Conservation (phyloP, 2,113 vertebrate genomes). For the Lipophrys pholis region DNA sequence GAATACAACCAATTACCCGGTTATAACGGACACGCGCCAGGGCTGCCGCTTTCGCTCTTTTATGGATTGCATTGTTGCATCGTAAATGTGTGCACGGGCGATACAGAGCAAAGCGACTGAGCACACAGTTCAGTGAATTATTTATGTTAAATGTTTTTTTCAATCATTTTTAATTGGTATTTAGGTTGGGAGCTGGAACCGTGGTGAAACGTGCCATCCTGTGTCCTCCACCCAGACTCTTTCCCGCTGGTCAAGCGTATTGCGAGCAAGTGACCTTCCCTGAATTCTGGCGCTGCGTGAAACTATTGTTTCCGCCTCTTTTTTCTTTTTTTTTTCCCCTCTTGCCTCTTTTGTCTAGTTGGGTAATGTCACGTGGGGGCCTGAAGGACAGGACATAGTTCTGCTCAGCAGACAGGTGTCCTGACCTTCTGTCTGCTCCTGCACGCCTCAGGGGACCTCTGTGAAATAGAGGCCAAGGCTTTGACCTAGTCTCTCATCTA, state of each 20-base stretch:
- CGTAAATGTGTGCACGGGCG: neutral
- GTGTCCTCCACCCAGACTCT: neutral
- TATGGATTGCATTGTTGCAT: constrained; percentile 21
- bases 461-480: constrained; percentile 74
- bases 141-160: neutral
- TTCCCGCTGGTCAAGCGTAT: constrained; percentile 4
- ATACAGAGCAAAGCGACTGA: neutral
- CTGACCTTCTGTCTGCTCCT: constrained; percentile 74
- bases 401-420: constrained; percentile 70
- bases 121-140: neutral
- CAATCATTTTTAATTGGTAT: neutral
- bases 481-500: constrained; percentile 71
- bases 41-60: constrained; percentile 33
- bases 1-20: constrained; percentile 56
- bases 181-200: neutral
- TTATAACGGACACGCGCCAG: constrained; percentile 23
- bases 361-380: constrained; percentile 38
- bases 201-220: neutral
- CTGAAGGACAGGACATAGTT: constrained; percentile 71
- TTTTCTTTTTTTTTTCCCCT: neutral
- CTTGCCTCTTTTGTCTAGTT: constrained; percentile 1
- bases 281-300: constrained; percentile 23
- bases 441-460: constrained; percentile 61
- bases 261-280: constrained; percentile 34
- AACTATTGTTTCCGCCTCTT: constrained; percentile 7